Conservation (phyloP, 2,113 vertebrate species). For the Danio rerio region GRCz12tu NC_133192.1:32697501-32698000, state of each 20-base stretch:
- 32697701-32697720: background rate
- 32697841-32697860: background rate
- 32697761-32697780: background rate
- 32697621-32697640: too few relatives aligned
- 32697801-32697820: background rate
- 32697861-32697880: background rate
- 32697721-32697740: background rate
- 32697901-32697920: background rate
- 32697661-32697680: background rate
- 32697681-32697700: background rate
- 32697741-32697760: background rate
- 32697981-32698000: too few relatives aligned
- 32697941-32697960: too few relatives aligned
- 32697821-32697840: background rate
- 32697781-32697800: background rate
- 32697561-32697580: too few relatives aligned
- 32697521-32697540: too few relatives aligned
- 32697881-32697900: background rate
- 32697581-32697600: too few relatives aligned
- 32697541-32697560: too few relatives aligned
- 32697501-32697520: too few relatives aligned
- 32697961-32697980: too few relatives aligned
- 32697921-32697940: background rate
- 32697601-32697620: too few relatives aligned
- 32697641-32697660: too few relatives aligned